These are phyloP conservation scores for Drosophila chauvacae DNA, from an alignment of 1,140 invertebrate species.

Conservation along the genomic window DNA sequence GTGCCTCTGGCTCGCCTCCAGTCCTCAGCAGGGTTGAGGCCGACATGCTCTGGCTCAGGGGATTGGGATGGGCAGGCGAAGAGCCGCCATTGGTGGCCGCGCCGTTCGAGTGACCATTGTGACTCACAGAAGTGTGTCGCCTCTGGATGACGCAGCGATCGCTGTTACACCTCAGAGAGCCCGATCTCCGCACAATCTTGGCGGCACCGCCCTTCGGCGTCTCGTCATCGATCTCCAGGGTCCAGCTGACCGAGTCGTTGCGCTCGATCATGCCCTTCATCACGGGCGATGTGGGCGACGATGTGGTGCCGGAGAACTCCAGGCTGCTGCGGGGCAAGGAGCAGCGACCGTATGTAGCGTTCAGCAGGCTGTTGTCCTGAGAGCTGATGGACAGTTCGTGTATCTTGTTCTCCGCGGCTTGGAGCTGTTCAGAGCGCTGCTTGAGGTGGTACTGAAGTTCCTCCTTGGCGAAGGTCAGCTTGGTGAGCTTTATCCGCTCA, in stretches of 20 bases:
- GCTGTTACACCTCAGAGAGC: conserved; percentile 85
- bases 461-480: conserved; percentile 92
- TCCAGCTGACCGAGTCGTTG: conserved; percentile 93
- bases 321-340: conserved; percentile 25
- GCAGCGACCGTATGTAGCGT: conserved; percentile 24
- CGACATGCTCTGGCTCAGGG: conserved; percentile 86
- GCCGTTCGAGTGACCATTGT: conserved; percentile 53
- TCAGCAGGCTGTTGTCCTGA: conserved; percentile 34
- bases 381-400: conserved; percentile 52
- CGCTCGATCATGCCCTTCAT: conserved; percentile 93
- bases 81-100: conserved; percentile 40
- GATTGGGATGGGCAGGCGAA: conserved; percentile 74
- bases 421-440: conserved; percentile 87
- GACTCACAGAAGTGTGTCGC: conserved; percentile 79
- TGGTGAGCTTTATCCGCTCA: conserved; percentile 90
- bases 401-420: conserved; percentile 67
- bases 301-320: conserved; percentile 60
- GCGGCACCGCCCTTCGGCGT: conserved; percentile 88
- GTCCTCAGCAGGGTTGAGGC: conserved; percentile 82
- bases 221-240: conserved; percentile 90
- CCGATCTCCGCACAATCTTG: conserved; percentile 86
- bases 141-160: conserved; percentile 82
- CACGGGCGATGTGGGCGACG: conserved; percentile 87
- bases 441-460: conserved; percentile 93
- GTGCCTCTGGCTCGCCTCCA: conserved; percentile 35